Evolutionary conservation across 1,140 invertebrate genomes (phyloP).

Genomic region (Ips typographus): DNA sequence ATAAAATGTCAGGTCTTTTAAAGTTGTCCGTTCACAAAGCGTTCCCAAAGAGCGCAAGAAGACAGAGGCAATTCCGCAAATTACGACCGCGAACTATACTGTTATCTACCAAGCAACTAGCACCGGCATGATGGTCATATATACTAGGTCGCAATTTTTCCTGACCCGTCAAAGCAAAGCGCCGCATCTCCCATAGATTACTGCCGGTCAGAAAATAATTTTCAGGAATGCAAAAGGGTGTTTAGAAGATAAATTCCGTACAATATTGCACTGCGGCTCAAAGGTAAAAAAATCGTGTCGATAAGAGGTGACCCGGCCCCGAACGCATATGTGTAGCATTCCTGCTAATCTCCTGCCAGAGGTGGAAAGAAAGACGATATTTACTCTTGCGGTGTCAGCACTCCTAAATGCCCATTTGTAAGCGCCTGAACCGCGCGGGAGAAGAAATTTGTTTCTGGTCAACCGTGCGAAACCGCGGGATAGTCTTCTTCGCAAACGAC

Average conservation of each 20-base stretch:
- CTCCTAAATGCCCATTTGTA: conserved; percentile 32
- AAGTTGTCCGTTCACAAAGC: too few species aligned
- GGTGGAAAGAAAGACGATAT: conserved; percentile 27
- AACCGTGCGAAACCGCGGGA: conserved; percentile 28
- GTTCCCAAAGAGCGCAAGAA: too few species aligned
- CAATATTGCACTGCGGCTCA: conserved; percentile 15
- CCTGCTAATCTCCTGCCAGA: conserved; percentile 24
- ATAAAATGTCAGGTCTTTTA: too few species aligned
- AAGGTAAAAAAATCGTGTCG: conserved; percentile 11
- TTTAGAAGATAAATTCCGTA: conserved; percentile 29
- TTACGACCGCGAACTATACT: background rate
- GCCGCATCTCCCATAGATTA: conserved; percentile 21
- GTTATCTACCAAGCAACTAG: background rate
- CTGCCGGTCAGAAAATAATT: conserved; percentile 27
- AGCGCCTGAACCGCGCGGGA: conserved; percentile 14
- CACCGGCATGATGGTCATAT: conserved; percentile 4
- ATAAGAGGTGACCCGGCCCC: conserved; percentile 24
- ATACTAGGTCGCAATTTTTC: conserved; percentile 8
- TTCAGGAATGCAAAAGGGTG: conserved; percentile 29
- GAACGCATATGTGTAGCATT: conserved; percentile 31
- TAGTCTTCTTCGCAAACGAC: conserved; percentile 7
- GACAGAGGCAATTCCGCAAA: background rate
- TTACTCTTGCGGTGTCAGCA: conserved; percentile 26
- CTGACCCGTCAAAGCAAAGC: conserved; percentile 18
- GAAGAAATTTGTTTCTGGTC: conserved; percentile 31